A percentile compares a stretch with the other conserved stretches of the same genome.
Conservation (phyloP, 64 coral and sea anemone species). For the Acropora tenuis region DNA sequence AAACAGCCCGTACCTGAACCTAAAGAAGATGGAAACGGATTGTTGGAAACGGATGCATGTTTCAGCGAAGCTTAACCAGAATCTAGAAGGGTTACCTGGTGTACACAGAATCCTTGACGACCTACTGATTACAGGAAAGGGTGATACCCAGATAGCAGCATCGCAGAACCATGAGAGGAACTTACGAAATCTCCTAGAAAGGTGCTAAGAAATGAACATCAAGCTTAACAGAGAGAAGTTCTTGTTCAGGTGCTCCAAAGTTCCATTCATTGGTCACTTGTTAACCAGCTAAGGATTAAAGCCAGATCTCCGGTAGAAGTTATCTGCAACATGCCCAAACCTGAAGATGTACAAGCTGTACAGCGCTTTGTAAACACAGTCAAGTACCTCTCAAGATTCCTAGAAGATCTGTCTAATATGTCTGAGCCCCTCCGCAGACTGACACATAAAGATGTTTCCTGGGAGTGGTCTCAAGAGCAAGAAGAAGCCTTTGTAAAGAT, state of each 20-base stretch:
- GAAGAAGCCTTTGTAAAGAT: constrained; percentile 40
- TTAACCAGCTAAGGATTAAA: constrained; percentile 57
- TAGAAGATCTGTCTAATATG: constrained; percentile 60
- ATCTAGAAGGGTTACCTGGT: too few relatives aligned
- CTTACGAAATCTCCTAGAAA: constrained; percentile 42
- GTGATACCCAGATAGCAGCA: not conserved
- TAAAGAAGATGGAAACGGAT: constrained; percentile 29
- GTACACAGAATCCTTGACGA: too few relatives aligned
- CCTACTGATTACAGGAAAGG: too few relatives aligned
- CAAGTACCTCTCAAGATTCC: too few relatives aligned
- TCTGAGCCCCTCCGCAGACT: constrained; percentile 49
- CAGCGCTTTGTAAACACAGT: too few relatives aligned
- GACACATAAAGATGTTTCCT: constrained; percentile 42
- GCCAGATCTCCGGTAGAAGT: constrained; percentile 58
- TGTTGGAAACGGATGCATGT: too few relatives aligned
- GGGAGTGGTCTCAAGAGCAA: not conserved
- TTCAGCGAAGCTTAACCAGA: too few relatives aligned
- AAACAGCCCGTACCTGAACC: not conserved
- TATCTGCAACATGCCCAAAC: constrained; percentile 48
- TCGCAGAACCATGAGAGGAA: constrained; percentile 50
- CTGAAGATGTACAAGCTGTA: too few relatives aligned
- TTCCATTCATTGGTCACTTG: constrained; percentile 62
- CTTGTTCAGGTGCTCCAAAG: constrained; percentile 14
- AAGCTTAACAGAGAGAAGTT: constrained; percentile 71
- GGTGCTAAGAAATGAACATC: constrained; percentile 51